Base-by-base conservation (phyloP, 1,140 invertebrate genomes). In the Ridgeia piscesae region DNA sequence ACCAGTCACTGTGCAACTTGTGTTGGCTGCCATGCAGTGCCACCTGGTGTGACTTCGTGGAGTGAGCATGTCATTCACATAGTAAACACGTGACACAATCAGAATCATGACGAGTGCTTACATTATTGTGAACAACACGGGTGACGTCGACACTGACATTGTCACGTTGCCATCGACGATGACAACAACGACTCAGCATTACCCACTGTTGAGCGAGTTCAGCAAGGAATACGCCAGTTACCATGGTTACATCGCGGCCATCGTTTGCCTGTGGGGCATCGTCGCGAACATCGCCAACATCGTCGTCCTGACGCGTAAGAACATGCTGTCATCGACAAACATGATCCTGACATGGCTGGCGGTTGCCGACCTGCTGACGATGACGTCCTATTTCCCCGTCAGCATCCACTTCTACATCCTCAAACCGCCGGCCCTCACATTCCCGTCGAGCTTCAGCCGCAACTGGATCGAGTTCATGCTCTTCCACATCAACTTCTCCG, bases 251-350 rank as follows among this genome's bases (percentile, higher is more conserved):
- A 88, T 92, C 48, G 91, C 91, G 11, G 91, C 88, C 33, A 88
- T 92, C 9, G 77, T 34, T 4, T 92, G 91, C 33, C 33, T 89
- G 6, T 98, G 99, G 94, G 98, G 98, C 48, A 97, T 98, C 48
- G 96, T 99, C 92, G 98, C 98, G 21, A 99, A 99, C 95, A 96
- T 98, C 9, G 96, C 99, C 34, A 99, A 99, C 95, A 98, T 99
- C 92, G 97, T 98, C 4, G 98, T 99, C 0, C 95, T 99, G 50
- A 99, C 98, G 0, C 96, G 98, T 48, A 97, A 98, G 94, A 98
- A 98, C 93, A 97, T 98, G 97, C 97, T 97, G 97, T n/a, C 98
- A 8, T 95, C 98, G 0, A 98, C 98, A 91, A 99, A 99, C 95
- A 96, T 97, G 50, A 98, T 99, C 88, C 96, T 99, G 0, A 98